phyloP scores from a whole-genome alignment of 2,888 invertebrate species.

The Epistrophe grossulariae region DNA sequence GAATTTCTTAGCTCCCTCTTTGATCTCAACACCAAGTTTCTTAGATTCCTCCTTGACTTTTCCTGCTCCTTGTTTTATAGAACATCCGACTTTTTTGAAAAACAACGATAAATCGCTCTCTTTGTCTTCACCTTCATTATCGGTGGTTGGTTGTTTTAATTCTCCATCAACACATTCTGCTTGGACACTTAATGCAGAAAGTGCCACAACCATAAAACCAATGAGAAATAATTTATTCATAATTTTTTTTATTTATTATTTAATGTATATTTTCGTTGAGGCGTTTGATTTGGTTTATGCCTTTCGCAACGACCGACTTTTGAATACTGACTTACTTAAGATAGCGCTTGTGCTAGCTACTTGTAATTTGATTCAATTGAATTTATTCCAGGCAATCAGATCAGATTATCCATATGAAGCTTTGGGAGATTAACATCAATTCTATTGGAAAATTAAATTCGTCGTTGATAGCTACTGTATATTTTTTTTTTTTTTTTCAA shows the following conservation, averaged over 20 bases:
- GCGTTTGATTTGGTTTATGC: neutral
- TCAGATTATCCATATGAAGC: slow-evolving; percentile 13
- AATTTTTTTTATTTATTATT: neutral
- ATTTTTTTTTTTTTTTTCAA: neutral
- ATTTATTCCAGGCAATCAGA: slow-evolving; percentile 51
- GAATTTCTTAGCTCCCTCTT: slow-evolving; percentile 80
- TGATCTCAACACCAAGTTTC: slow-evolving; percentile 80
- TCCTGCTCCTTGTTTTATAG: slow-evolving; percentile 80
- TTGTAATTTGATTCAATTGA: slow-evolving; percentile 40
- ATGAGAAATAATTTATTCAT: slow-evolving; percentile 76
- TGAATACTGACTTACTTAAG: slow-evolving; percentile 51
- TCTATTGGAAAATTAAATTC: slow-evolving; percentile 34
- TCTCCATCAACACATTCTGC: slow-evolving; percentile 80
- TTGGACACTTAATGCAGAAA: slow-evolving; percentile 50
- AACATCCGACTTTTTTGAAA: slow-evolving; percentile 81
- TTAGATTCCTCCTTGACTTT: slow-evolving; percentile 80
- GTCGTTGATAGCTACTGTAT: neutral
- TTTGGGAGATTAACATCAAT: neutral
- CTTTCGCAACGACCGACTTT: slow-evolving; percentile 35
- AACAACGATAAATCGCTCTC: slow-evolving; percentile 80
- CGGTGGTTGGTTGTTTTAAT: slow-evolving; percentile 77
- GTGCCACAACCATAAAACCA: slow-evolving; percentile 66
- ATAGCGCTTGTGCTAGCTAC: slow-evolving; percentile 22
- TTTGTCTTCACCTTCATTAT: slow-evolving; percentile 53
- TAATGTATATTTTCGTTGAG: neutral